Base-by-base conservation (phyloP, 2,888 invertebrate species). In the Myathropa florea region DNA sequence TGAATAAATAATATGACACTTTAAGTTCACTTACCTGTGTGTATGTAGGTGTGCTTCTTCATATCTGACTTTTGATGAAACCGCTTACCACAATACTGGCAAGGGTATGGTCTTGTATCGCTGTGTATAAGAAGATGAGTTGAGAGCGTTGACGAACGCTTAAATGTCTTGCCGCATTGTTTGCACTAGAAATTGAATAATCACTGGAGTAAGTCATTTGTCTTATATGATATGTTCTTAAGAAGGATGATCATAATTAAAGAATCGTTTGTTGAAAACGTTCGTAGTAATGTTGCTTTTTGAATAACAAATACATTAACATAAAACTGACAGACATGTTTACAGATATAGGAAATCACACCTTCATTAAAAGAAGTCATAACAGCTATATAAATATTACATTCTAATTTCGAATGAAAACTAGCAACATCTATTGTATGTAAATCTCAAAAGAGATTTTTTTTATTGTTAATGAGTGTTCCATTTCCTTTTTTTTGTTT, bases 31-130 rank as follows among this genome's bases (percentile, higher is more conserved):
- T 95, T 91, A 97, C 97, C 97, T 89, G 97, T 97, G 92, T 97
- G 97, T 89, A 97, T 99, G 92, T 99, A 99, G n/a, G 99, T 99
- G 93, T 99, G 99, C 91, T 99, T 99, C 94, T 99, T 99, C 99
- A 99, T 99, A 93, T 99, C 99, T 80, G 93, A 93, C 89, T 93
- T 93, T 67, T 93, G 93, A 89, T 93, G 93, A 89, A 93, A 93
- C 67, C 93, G 91, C 88, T 93, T 93, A 81, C 93, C 93, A 92
- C 99, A 99, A 93, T 98, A 99, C 92, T 98, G 97, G 93, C 99
- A 99, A n/a, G 99, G 98, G 93, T 99, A 99, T 3, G 99, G 99
- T 90, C 98, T 94, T 57, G 98, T 99, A 93, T 98, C 98, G 86
- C 98, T 98, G 94, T 99, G 99, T 90, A 99, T 99, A 88, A 99